phyloP scores from a whole-genome alignment of 2,113 vertebrate genomes.

The Aleadryas rufinucha region DNA sequence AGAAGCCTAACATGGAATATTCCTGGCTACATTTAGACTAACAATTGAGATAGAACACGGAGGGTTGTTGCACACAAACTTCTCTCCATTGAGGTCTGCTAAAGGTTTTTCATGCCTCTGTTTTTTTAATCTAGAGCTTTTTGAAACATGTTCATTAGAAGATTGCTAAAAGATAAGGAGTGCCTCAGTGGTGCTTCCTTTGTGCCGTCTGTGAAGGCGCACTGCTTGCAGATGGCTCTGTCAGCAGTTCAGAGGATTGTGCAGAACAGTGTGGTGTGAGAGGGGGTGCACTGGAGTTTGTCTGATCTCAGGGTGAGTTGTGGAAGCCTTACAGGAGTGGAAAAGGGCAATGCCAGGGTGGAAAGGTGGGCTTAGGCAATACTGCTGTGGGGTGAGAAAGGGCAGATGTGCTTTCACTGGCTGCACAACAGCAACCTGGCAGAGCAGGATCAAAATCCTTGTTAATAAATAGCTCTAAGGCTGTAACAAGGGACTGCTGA shows the following conservation, averaged over 20 bases:
- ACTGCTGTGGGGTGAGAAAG: not conserved
- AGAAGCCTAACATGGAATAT: not conserved
- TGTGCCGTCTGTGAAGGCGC: fast-evolving
- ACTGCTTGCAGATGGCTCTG: not conserved
- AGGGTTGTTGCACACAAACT: not conserved
- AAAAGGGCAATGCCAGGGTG: not conserved
- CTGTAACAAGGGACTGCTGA: not conserved
- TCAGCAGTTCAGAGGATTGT: not conserved
- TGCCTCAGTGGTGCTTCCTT: not conserved
- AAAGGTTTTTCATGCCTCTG: not conserved
- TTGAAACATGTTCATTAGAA: not conserved
- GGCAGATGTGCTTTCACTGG: not conserved
- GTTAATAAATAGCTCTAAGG: not conserved
- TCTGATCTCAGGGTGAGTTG: not conserved
- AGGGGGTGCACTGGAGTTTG: not conserved
- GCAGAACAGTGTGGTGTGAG: not conserved
- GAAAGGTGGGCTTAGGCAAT: not conserved
- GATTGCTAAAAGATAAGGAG: not conserved
- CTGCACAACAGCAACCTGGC: not conserved
- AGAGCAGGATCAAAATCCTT: not conserved
- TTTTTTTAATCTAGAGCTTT: not conserved
- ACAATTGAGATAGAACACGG: not conserved
- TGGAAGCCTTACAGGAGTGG: not conserved
- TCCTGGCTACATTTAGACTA: not conserved
- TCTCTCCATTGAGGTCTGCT: not conserved